These are phyloP conservation scores for Barypeithes pellucidus DNA, from an alignment of 2,888 invertebrate species.

Conservation along the genomic window DNA sequence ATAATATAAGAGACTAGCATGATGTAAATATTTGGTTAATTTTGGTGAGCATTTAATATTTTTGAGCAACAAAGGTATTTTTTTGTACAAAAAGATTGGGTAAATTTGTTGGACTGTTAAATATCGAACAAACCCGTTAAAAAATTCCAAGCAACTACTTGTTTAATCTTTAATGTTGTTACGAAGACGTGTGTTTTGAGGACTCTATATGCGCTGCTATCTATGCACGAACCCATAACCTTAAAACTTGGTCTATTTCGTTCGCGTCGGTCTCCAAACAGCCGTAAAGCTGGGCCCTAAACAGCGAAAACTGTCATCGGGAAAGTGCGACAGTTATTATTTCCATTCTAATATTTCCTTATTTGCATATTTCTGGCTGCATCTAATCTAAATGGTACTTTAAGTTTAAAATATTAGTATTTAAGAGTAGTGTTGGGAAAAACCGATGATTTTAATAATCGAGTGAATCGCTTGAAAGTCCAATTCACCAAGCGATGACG, in stretches of 20 bases:
- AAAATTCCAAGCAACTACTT: too few species aligned
- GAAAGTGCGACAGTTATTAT: conserved; percentile 40
- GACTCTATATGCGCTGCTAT: conserved; percentile 44
- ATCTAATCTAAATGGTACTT: neutral
- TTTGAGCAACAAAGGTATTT: too few species aligned
- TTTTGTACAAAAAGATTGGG: too few species aligned
- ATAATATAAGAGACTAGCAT: too few species aligned
- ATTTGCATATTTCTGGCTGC: conserved; percentile 44
- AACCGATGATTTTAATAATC: too few species aligned
- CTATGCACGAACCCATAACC: conserved; percentile 50
- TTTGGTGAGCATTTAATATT: too few species aligned
- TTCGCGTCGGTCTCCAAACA: conserved; percentile 33
- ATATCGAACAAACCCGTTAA: too few species aligned
- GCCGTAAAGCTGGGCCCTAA: conserved; percentile 48
- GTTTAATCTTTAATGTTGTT: conserved; percentile 44
- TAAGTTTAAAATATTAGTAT: conserved; percentile 1
- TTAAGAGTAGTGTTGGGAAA: too few species aligned
- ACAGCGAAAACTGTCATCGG: conserved; percentile 49
- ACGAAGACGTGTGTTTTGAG: conserved; percentile 49
- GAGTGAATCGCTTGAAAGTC: too few species aligned
- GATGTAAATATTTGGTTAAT: too few species aligned
- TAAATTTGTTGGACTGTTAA: too few species aligned
- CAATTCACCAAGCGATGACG: too few species aligned
- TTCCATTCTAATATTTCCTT: conserved; percentile 53
- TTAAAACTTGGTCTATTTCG: conserved; percentile 47